These are phyloP conservation scores for Brassicogethes aeneus DNA, from an alignment of 2,888 invertebrate species.

Conservation along the genomic window DNA sequence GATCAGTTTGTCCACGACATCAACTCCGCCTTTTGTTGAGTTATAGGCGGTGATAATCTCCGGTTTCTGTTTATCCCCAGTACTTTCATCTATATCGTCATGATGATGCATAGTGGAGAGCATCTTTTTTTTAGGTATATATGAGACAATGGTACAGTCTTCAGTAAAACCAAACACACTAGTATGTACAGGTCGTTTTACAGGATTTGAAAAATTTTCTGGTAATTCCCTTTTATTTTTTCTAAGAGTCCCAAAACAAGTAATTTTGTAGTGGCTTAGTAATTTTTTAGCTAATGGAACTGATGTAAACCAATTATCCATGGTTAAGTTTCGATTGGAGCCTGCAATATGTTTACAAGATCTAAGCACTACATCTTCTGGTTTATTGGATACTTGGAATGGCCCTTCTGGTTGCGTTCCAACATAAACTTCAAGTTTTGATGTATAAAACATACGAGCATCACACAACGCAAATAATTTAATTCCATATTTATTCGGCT, in stretches of 20 bases:
- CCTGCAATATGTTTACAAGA: background rate
- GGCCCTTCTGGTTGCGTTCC: too few relatives aligned
- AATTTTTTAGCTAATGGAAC: conserved; percentile 3
- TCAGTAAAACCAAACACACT: conserved; percentile 6
- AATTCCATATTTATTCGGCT: too few relatives aligned
- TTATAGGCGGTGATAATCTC: too few relatives aligned
- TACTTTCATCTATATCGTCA: too few relatives aligned
- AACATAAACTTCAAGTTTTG: too few relatives aligned
- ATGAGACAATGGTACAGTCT: conserved; percentile 5
- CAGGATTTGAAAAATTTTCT: conserved; percentile 1
- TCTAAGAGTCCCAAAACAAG: conserved; percentile 1
- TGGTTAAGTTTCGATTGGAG: conserved; percentile 3
- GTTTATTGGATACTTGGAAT: too few relatives aligned
- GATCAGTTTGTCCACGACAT: too few relatives aligned
- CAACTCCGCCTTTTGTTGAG: too few relatives aligned
- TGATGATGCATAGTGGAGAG: conserved; percentile 4
- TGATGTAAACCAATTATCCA: conserved; percentile 4
- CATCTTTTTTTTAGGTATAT: conserved; percentile 6
- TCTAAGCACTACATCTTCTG: too few relatives aligned
- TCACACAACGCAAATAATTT: too few relatives aligned
- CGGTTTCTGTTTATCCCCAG: too few relatives aligned
- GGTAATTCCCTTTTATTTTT: conserved; percentile 6
- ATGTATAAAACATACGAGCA: too few relatives aligned
- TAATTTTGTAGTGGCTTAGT: conserved; percentile 2
- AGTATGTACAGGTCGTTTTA: background rate